Evolutionary conservation across 2,113 vertebrate genomes (phyloP), one percentile per base, ranked within the genome.

Genomic region (Lophochroa leadbeateri): DNA sequence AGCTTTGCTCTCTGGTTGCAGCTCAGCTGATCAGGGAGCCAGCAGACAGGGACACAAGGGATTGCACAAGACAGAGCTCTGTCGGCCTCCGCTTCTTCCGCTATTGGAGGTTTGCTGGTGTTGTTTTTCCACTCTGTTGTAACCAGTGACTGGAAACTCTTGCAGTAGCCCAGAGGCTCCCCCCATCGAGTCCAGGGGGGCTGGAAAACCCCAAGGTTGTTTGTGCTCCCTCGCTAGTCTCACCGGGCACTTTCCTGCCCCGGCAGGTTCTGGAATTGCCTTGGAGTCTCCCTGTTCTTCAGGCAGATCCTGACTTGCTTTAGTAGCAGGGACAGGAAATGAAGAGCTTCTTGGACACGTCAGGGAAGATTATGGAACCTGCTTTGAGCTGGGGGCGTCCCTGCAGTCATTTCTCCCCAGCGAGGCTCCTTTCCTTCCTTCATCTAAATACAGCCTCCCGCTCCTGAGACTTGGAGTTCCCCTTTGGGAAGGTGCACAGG

Each of bases 11-110:
- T 20, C 29, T 23, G 23, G 35, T 35, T 65, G 23, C 43, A 33
- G 27, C 37, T 24, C 0, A 5, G 21, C 50, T 0, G 2, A 2
- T 7, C 25, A 0, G 0, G 50, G 77, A 7, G 35, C 49, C 37
- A 5, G 6, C 20, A 6, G 28, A 16, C 14, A 13, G 24, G 39
- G 3, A 41, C 18, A 21, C 35, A 33, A 6, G 35, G 9, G 41
- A 17, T 71, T 68, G 80, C 74, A 43, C 67, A 37, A 76, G 39
- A 17, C 33, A 27, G 55, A 21, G 50, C 46, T 31, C 64, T 25
- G 33, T 41, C 25, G 11, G 33, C n/a, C 25, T 37, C 33, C 3
- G 3, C 25, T 70, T 64, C 53, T 79, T 69, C 55, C 2, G 0
- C 35, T 44, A 0, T 2, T 20, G 21, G 33, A 10, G 33, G 33